A percentile compares a stretch with the other conserved stretches of the same genome.
These are phyloP conservation scores for Carettochelys insculpta DNA, from an alignment of 2,113 vertebrate species.

Conservation along the genomic window DNA sequence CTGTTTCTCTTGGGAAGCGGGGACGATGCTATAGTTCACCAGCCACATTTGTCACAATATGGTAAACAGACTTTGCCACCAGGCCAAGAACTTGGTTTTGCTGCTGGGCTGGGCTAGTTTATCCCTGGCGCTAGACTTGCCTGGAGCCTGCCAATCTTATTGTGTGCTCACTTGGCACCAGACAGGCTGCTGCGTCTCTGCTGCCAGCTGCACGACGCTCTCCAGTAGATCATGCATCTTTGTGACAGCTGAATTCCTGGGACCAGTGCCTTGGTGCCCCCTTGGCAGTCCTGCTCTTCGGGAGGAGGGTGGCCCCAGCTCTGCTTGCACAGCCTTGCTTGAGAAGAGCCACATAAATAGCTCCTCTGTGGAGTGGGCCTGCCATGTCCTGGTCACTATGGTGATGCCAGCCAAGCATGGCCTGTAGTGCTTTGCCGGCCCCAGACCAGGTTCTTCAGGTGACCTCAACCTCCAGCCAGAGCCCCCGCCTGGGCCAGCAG, in stretches of 20 bases:
- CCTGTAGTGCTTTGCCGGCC: not conserved
- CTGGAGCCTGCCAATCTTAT: not conserved
- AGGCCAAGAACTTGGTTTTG: accelerated
- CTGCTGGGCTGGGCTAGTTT: accelerated
- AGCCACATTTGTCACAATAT: not conserved
- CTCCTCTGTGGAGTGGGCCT: not conserved
- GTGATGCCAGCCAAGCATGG: not conserved
- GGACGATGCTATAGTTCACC: accelerated
- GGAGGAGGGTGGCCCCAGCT: not conserved
- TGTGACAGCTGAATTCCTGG: not conserved
- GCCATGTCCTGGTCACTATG: not conserved
- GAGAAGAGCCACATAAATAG: not conserved
- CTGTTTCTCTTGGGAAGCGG: not conserved
- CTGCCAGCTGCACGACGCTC: not conserved
- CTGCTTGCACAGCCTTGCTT: not conserved
- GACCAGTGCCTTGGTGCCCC: not conserved
- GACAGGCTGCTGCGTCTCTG: not conserved
- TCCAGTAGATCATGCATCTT: not conserved
- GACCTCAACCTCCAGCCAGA: not conserved
- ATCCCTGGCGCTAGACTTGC: accelerated
- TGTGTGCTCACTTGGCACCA: not conserved
- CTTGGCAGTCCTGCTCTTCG: not conserved
- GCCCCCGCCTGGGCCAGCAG: not conserved
- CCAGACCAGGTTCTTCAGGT: not conserved
- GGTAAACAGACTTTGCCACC: not conserved